Evolutionary conservation across 2,113 vertebrate genomes (phyloP).

Genomic region (Protobothrops flavoviridis): DNA sequence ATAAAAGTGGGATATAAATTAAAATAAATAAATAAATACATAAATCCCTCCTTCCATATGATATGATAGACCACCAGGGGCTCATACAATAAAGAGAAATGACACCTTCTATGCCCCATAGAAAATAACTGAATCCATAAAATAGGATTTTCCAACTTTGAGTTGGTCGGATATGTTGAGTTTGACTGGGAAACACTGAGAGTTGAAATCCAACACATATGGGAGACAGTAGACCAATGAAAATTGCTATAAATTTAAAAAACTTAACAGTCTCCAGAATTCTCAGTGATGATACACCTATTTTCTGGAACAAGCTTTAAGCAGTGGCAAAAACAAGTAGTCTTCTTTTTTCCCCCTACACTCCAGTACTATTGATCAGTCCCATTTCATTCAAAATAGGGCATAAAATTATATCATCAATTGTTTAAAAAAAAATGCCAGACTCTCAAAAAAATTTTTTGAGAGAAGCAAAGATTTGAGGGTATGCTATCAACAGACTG

Average conservation of each 20-base stretch:
- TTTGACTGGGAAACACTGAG: background rate
- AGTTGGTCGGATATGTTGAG: background rate
- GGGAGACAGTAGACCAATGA: background rate
- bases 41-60: background rate
- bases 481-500: background rate
- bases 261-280: background rate
- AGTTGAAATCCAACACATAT: background rate
- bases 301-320: background rate
- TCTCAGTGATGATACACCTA: background rate
- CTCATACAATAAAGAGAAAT: background rate
- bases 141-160: background rate
- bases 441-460: background rate
- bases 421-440: background rate
- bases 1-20: background rate
- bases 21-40: background rate
- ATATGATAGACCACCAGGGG: background rate
- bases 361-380: background rate
- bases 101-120: background rate
- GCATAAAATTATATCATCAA: too few relatives aligned
- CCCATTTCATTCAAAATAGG: background rate
- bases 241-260: background rate
- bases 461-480: background rate
- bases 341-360: background rate
- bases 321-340: background rate
- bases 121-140: background rate